Percentiles rank a stretch among this genome's conserved stretches.
Evolutionary conservation across 2,888 invertebrate genomes (phyloP).

Genomic region (Abrostola triplasia): DNA sequence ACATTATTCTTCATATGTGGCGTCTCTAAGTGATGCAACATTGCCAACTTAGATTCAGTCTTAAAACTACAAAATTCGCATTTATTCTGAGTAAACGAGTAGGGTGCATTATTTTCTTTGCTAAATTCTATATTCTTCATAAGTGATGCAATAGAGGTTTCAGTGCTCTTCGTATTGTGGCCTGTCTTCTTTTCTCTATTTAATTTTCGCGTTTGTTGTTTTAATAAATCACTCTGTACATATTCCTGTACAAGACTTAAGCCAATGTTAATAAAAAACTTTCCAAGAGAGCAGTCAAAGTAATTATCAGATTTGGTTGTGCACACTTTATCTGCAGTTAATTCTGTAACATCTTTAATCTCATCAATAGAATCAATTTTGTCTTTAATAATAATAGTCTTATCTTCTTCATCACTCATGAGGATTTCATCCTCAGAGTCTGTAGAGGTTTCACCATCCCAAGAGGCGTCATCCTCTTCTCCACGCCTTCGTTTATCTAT

Average conservation of each 20-base stretch:
- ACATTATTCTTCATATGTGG: conserved; percentile 96
- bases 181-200: conserved; percentile 90
- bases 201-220: conserved; percentile 95
- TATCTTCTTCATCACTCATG: conserved; percentile 76
- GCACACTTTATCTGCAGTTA: conserved; percentile 68
- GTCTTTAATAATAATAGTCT: conserved; percentile 86
- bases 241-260: conserved; percentile 96
- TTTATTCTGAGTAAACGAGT: conserved; percentile 92
- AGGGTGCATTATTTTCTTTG: conserved; percentile 95
- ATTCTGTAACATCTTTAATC: conserved; percentile 81
- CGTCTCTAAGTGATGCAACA: conserved; percentile 96
- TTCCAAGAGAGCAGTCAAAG: conserved; percentile 95
- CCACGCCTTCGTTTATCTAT: conserved; percentile 68
- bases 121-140: conserved; percentile 95
- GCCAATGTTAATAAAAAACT: conserved; percentile 97
- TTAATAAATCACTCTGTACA: conserved; percentile 96
- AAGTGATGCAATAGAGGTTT: conserved; percentile 94
- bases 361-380: conserved; percentile 85
- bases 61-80: conserved; percentile 97
- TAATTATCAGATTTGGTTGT: conserved; percentile 90
- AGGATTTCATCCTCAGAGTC: conserved; percentile 85
- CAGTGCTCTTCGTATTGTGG: conserved; percentile 90
- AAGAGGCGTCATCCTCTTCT: conserved; percentile 88
- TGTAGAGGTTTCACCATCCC: conserved; percentile 87
- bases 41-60: conserved; percentile 94